Conservation (phyloP, 2,888 invertebrate genomes). For the Hydroisotoma schaefferi region DNA sequence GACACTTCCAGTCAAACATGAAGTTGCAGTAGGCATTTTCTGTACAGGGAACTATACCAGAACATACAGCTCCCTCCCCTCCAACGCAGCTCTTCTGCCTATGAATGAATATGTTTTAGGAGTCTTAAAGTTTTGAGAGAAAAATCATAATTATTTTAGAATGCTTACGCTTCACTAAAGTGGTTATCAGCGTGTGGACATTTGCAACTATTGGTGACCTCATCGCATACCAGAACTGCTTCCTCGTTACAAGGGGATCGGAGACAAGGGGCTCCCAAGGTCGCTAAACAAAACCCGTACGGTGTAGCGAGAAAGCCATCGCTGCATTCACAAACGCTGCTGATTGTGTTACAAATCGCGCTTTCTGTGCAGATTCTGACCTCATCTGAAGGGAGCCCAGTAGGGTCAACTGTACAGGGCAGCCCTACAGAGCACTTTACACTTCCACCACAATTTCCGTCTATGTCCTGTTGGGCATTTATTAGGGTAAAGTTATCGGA, state of each 20-base stretch:
- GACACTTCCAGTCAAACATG: conserved; percentile 9
- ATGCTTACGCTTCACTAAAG: neutral
- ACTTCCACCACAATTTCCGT: neutral
- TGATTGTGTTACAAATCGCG: neutral
- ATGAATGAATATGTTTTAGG: too few relatives aligned
- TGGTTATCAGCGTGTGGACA: neutral
- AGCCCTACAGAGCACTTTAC: neutral
- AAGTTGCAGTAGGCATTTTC: conserved; percentile 14
- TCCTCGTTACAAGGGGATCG: neutral
- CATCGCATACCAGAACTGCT: neutral
- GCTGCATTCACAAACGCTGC: neutral
- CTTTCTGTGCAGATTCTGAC: neutral
- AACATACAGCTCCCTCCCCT: neutral
- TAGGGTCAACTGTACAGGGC: too few relatives aligned
- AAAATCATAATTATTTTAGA: too few relatives aligned
- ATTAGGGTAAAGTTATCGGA: too few relatives aligned
- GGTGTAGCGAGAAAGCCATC: neutral
- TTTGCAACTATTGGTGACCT: neutral
- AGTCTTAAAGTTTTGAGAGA: too few relatives aligned
- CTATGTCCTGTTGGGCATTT: too few relatives aligned
- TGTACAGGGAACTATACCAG: conserved; percentile 1
- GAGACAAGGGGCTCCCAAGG: neutral
- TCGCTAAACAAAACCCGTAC: neutral
- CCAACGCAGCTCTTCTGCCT: conserved; percentile 11
- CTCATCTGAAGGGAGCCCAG: too few relatives aligned